phyloP scores from a whole-genome alignment of 2,888 invertebrate genomes.

The Brachynemurus nebulosus region DNA sequence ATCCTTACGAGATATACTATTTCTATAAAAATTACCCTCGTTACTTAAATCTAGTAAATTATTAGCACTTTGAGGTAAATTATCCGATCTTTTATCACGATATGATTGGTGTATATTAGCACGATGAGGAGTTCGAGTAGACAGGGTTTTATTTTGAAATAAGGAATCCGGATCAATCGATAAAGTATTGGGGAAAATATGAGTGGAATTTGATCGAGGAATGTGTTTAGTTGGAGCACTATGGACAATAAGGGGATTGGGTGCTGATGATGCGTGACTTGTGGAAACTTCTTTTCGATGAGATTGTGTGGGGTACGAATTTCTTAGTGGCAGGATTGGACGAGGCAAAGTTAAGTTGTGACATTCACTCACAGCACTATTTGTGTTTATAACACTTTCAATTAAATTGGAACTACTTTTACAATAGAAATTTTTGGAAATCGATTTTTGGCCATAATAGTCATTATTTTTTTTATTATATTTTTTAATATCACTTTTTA shows the following conservation, averaged over 20 bases:
- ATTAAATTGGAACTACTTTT: conserved; percentile 5
- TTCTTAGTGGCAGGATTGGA: conserved; percentile 45
- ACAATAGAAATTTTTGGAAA: conserved; percentile 1
- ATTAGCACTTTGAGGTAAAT: conserved; percentile 5
- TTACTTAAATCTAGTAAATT: conserved; percentile 6
- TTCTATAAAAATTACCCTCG: conserved; percentile 1
- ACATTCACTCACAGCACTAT: conserved; percentile 5
- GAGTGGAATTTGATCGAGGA: conserved; percentile 48
- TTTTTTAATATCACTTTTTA: conserved; percentile 14
- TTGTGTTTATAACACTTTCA: not conserved
- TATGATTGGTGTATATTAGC: not conserved
- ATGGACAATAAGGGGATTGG: conserved; percentile 15
- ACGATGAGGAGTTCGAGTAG: not conserved
- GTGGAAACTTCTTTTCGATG: conserved; percentile 3
- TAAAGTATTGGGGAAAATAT: conserved; percentile 36
- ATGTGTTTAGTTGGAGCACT: conserved; percentile 35
- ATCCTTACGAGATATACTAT: conserved; percentile 1
- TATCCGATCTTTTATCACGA: conserved; percentile 5
- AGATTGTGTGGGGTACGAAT: conserved; percentile 38
- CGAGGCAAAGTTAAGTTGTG: conserved; percentile 32
- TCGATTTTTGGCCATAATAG: not conserved
- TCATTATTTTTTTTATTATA: conserved; percentile 1
- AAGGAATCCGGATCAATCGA: conserved; percentile 9
- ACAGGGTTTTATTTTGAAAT: conserved; percentile 3
- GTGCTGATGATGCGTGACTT: conserved; percentile 6